Evolutionary conservation across 1,140 invertebrate species (phyloP).

Genomic region (Cecropterus lyciades): DNA sequence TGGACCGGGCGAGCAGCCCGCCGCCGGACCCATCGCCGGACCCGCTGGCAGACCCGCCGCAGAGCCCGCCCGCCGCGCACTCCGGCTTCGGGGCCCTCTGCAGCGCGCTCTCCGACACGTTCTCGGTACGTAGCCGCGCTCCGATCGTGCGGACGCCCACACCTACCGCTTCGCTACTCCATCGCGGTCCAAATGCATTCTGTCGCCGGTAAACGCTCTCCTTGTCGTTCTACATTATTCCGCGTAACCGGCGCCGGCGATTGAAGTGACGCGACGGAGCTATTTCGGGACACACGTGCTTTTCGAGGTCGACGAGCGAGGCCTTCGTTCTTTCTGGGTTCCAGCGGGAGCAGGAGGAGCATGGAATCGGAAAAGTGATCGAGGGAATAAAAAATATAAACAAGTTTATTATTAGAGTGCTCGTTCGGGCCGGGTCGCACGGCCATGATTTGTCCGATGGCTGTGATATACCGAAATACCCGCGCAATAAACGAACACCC

Average conservation of each 20-base stretch:
- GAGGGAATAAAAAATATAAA: slow-evolving; percentile 81
- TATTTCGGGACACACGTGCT: slow-evolving; percentile 73
- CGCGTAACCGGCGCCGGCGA: slow-evolving; percentile 50
- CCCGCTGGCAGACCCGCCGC: slow-evolving; percentile 58
- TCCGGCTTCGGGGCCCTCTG: slow-evolving; percentile 79
- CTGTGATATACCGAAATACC: slow-evolving; percentile 82
- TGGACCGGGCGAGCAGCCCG: slow-evolving; percentile 66
- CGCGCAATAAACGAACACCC: slow-evolving; percentile 72
- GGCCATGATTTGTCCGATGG: slow-evolving; percentile 82
- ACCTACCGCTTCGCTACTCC: slow-evolving; percentile 21
- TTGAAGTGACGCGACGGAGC: slow-evolving; percentile 56
- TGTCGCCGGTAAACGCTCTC: slow-evolving; percentile 56
- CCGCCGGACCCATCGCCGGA: slow-evolving; percentile 11
- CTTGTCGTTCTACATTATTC: slow-evolving; percentile 48
- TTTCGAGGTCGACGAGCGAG: slow-evolving; percentile 58
- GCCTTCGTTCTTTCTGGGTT: slow-evolving; percentile 38
- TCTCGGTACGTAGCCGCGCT: slow-evolving; percentile 71
- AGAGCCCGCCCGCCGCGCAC: slow-evolving; percentile 58
- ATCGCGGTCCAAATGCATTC: slow-evolving; percentile 47
- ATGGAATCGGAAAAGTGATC: slow-evolving; percentile 67
- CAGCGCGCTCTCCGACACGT: slow-evolving; percentile 76
- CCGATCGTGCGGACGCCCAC: slow-evolving; percentile 21
- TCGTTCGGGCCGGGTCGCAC: slow-evolving; percentile 79
- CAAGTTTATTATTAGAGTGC: slow-evolving; percentile 83
- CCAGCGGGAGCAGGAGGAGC: slow-evolving; percentile 42